These are phyloP conservation scores for Apolygus lucorum DNA, from an alignment of 1,140 invertebrate genomes.

Conservation along the genomic window DNA sequence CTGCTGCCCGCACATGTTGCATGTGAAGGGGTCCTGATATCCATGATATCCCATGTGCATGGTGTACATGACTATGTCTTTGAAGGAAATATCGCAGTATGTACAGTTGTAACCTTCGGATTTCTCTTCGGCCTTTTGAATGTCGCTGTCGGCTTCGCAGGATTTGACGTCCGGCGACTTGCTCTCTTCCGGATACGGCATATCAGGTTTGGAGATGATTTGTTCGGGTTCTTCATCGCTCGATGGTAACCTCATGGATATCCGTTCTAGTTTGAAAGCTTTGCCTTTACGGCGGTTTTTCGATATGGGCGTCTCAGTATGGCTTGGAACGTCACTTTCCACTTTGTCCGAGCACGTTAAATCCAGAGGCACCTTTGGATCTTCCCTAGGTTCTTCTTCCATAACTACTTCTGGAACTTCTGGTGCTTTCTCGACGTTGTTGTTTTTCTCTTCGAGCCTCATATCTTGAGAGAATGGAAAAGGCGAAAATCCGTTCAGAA, in stretches of 20 bases:
- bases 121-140: slow-evolving; percentile 17
- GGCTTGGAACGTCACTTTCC: background rate
- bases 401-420: background rate
- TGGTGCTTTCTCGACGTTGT: slow-evolving; percentile 23
- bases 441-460: slow-evolving; percentile 27
- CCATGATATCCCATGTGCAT: slow-evolving; percentile 96
- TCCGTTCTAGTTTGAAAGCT: slow-evolving; percentile 56
- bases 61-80: slow-evolving; percentile 82
- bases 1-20: slow-evolving; percentile 84
- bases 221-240: slow-evolving; percentile 37
- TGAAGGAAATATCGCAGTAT: slow-evolving; percentile 83
- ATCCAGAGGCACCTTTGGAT: slow-evolving; percentile 31
- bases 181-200: slow-evolving; percentile 13
- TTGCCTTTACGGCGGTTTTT: slow-evolving; percentile 69
- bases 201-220: slow-evolving; percentile 18
- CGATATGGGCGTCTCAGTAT: slow-evolving; percentile 36
- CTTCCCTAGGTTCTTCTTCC: slow-evolving; percentile 15
- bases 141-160: slow-evolving; percentile 20
- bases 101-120: slow-evolving; percentile 54
- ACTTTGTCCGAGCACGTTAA: slow-evolving; percentile 29
- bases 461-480: slow-evolving; percentile 21
- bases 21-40: slow-evolving; percentile 81
- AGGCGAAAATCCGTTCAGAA: slow-evolving; percentile 28
- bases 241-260: slow-evolving; percentile 27
- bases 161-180: slow-evolving; percentile 13